Percentiles rank a stretch among this genome's conserved stretches.
phyloP scores from a whole-genome alignment of 2,888 invertebrate genomes.

The Metopia argyrocephala region DNA sequence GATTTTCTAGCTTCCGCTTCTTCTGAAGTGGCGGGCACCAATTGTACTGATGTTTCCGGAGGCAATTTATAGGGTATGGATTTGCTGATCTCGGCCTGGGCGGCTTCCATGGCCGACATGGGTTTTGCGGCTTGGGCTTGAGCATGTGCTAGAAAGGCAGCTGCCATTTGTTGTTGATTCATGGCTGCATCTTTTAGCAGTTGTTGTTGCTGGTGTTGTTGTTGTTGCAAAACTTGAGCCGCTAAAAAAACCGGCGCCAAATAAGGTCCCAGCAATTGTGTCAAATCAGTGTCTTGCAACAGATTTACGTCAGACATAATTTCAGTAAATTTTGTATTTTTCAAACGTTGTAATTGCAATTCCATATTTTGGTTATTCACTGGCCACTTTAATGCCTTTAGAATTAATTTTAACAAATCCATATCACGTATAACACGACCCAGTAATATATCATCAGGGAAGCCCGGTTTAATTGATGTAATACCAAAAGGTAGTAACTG shows the following conservation, averaged over 20 bases:
- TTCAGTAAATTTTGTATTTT: slow-evolving; percentile 74
- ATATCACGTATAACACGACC: slow-evolving; percentile 77
- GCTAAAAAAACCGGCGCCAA: slow-evolving; percentile 71
- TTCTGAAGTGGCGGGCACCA: slow-evolving; percentile 75
- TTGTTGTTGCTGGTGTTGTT: slow-evolving; percentile 57
- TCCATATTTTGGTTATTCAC: slow-evolving; percentile 72
- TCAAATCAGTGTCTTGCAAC: slow-evolving; percentile 76
- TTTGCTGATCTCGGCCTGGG: slow-evolving; percentile 66
- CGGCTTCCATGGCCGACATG: slow-evolving; percentile 61
- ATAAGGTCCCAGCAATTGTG: slow-evolving; percentile 76
- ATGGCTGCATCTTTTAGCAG: slow-evolving; percentile 60
- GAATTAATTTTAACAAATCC: slow-evolving; percentile 76
- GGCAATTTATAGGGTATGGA: slow-evolving; percentile 76
- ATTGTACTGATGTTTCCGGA: slow-evolving; percentile 77
- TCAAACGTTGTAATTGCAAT: slow-evolving; percentile 74
- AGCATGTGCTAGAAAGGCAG: background rate
- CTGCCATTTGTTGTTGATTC: slow-evolving; percentile 63
- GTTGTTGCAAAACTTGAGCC: slow-evolving; percentile 70
- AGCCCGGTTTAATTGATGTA: slow-evolving; percentile 51
- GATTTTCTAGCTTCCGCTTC: slow-evolving; percentile 57
- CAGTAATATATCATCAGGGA: slow-evolving; percentile 74
- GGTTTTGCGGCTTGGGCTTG: slow-evolving; percentile 52
- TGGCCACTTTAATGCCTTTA: slow-evolving; percentile 78
- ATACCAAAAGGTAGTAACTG: slow-evolving; percentile 22
- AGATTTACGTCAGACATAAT: slow-evolving; percentile 76